Evolutionary conservation across 2,888 invertebrate species (phyloP).

Genomic region (Pseudococcus viburni): DNA sequence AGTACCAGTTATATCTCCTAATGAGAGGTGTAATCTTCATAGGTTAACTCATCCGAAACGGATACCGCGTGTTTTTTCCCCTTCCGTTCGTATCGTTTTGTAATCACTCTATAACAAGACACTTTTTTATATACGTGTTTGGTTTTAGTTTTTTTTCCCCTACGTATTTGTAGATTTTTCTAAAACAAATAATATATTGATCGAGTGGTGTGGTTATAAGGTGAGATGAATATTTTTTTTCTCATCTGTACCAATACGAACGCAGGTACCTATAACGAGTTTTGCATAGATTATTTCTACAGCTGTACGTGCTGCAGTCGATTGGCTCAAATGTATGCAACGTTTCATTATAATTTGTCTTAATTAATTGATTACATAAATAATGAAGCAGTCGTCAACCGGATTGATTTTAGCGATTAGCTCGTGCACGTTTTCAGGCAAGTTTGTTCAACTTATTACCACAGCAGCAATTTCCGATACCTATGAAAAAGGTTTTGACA

Average conservation of each 20-base stretch:
- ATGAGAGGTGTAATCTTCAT: constrained; percentile 66
- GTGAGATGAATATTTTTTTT: constrained; percentile 36
- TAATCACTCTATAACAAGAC: constrained; percentile 66
- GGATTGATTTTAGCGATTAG: constrained; percentile 11
- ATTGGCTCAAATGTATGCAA: neutral
- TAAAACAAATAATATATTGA: constrained; percentile 40
- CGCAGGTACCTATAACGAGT: constrained; percentile 8
- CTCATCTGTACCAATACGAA: neutral
- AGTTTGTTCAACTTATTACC: constrained; percentile 2
- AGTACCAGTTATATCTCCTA: constrained; percentile 66
- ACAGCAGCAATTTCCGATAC: constrained; percentile 17
- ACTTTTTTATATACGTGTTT: constrained; percentile 51
- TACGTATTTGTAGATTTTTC: neutral
- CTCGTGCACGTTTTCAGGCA: neutral
- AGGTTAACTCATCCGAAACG: constrained; percentile 66
- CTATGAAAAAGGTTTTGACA: neutral
- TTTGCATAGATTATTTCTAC: constrained; percentile 11
- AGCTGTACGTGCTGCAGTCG: neutral
- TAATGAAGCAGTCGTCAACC: constrained; percentile 35
- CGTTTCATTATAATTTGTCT: constrained; percentile 48
- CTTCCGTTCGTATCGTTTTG: constrained; percentile 53
- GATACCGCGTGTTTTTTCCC: constrained; percentile 58
- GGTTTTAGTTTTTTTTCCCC: neutral
- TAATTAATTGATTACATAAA: constrained; percentile 56
- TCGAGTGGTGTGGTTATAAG: constrained; percentile 31